Evolutionary conservation across 2,113 vertebrate genomes (phyloP).

Genomic region (Scytalopus superciliaris): DNA sequence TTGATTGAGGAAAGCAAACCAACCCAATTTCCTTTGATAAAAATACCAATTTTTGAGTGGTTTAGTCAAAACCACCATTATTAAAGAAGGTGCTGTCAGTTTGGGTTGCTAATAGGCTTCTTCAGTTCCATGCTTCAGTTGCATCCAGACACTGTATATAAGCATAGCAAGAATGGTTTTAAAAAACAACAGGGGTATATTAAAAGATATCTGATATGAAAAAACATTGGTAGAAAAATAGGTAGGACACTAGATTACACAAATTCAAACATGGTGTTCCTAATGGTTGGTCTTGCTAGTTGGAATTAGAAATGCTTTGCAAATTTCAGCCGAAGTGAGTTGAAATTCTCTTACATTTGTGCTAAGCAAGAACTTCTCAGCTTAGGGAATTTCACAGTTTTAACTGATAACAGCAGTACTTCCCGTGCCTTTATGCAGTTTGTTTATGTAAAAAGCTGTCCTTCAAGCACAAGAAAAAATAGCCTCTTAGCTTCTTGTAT

Average conservation of each 20-base stretch:
- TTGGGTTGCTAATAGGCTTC: background rate
- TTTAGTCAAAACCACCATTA: background rate
- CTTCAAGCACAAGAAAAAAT: background rate
- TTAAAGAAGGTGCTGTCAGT: background rate
- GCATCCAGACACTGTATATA: background rate
- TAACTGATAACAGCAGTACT: background rate
- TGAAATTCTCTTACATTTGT: background rate
- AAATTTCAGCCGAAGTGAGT: background rate
- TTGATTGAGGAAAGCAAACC: background rate
- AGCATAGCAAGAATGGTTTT: background rate
- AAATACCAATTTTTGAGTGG: background rate
- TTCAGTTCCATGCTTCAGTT: background rate
- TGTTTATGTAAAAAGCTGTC: constrained; percentile 39
- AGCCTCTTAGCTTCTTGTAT: background rate
- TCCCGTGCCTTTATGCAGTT: background rate
- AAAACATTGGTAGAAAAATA: background rate
- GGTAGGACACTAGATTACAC: background rate
- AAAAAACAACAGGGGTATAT: background rate
- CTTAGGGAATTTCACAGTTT: background rate
- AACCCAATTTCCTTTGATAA: background rate
- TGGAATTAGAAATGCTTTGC: background rate
- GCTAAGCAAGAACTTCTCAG: background rate
- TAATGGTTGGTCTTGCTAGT: background rate
- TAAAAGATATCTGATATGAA: background rate
- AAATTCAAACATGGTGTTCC: background rate